Evolutionary conservation across 2,888 invertebrate species (phyloP), one percentile per base, ranked within the genome.

Genomic region (Apantesis nais): DNA sequence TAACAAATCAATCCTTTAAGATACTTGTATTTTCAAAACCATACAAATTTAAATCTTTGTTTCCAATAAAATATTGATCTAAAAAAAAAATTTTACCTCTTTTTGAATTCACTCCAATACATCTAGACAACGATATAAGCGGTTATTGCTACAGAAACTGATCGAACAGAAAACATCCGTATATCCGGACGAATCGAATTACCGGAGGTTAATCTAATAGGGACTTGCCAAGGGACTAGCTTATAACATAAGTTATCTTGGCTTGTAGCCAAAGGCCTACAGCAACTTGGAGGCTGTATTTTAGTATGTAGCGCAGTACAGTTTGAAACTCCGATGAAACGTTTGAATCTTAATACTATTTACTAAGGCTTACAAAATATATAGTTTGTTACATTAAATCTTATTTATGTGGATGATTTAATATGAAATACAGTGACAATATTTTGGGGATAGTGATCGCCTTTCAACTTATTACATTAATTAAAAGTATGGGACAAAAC

Each of bases 171-270:
- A 31, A 29, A n/a, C 48, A 14, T 31, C 25, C 14, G 22, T 60
- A 31, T 29, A 55, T 31, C 61, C 44, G 58, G 14, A 11, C 29
- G 60, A 67, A 67, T 60, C 19, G 60, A 41, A 67, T 67, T 60
- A 67, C 29, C 29, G 22, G 31, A 44, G 34, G 31, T 19, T 44
- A 61, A 61, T 60, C 55, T 39, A 55, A 66, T 66, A 58, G 37
- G 25, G 22, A 58, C 58, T 66, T 37, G 58, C 66, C 11, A 25
- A 55, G 25, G 58, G 52, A 63, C 16, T 25, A n/a, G 34, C 14
- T n/a, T n/a, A 5, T 11, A 37, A n/a, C 37, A 37, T 37, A 25
- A 62, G 39, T 39, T 62, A 14, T 63, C 25, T 41, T 29, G 41
- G 41, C 14, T 39, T 39, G 41, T 63, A 29, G 39, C 19, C 62